phyloP scores from a whole-genome alignment of 2,797 vertebrate genomes.

The Ptychadena robeensis region DNA sequence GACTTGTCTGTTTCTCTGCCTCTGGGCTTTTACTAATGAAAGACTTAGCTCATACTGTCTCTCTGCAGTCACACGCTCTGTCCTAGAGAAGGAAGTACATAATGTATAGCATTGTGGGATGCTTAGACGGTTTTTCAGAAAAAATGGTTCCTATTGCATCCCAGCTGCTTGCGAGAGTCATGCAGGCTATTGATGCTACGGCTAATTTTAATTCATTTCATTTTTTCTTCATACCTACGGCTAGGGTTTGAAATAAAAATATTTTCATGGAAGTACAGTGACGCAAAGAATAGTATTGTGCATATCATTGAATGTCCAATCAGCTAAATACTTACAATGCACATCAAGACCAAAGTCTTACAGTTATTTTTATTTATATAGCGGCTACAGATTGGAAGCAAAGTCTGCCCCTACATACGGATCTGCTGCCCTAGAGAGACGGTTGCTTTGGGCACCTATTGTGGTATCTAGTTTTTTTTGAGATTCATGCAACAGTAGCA shows the following conservation, averaged over 20 bases:
- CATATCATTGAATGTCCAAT: too few species aligned
- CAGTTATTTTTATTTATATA: too few species aligned
- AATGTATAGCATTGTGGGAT: slow-evolving; percentile 27
- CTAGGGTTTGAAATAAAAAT: neutral
- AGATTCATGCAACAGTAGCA: too few species aligned
- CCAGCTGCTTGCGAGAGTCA: slow-evolving; percentile 19
- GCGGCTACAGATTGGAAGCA: too few species aligned
- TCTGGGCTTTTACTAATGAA: slow-evolving; percentile 46
- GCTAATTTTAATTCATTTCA: neutral
- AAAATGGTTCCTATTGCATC: slow-evolving; percentile 15
- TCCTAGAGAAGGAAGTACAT: slow-evolving; percentile 17
- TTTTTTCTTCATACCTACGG: neutral
- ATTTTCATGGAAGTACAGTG: too few species aligned
- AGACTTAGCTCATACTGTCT: slow-evolving; percentile 37
- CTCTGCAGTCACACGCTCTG: slow-evolving; percentile 22
- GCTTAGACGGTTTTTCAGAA: slow-evolving; percentile 12
- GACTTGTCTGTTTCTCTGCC: slow-evolving; percentile 48
- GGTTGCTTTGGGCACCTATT: too few species aligned
- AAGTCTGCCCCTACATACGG: too few species aligned
- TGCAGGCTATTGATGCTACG: neutral
- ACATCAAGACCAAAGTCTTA: too few species aligned
- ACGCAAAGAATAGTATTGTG: too few species aligned
- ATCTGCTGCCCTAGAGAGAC: too few species aligned
- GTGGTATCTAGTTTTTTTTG: too few species aligned
- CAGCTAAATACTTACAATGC: too few species aligned